Conservation (phyloP, 1,140 invertebrate genomes). For the Cyclargus thomasi region DNA sequence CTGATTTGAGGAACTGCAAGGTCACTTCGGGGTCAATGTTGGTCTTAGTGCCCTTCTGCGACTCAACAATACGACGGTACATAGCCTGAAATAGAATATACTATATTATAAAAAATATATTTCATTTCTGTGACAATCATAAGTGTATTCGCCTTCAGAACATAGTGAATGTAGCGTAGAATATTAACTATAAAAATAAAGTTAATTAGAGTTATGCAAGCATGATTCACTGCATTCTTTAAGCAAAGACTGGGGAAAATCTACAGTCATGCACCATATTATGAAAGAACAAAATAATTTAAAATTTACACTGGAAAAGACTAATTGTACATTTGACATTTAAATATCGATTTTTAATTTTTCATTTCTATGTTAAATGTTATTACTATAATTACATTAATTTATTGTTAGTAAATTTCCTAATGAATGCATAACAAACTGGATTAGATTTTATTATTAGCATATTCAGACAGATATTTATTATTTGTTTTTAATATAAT, state of each 20-base stretch:
- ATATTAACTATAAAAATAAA: no score
- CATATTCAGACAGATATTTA: no score
- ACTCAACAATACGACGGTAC: conserved; percentile 86
- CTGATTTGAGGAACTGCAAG: conserved; percentile 90
- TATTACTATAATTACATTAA: not conserved
- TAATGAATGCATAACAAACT: not conserved
- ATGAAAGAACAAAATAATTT: not conserved
- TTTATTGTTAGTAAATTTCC: not conserved
- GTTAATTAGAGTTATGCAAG: no score
- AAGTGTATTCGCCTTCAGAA: not conserved
- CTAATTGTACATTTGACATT: not conserved
- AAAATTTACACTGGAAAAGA: not conserved
- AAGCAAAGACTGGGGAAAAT: not conserved
- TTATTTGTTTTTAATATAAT: no score
- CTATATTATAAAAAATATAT: not conserved
- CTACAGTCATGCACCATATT: conserved; percentile 8
- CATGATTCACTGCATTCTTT: not conserved
- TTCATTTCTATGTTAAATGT: not conserved
- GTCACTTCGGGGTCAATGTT: conserved; percentile 89
- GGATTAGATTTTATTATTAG: no score
- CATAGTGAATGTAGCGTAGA: no score
- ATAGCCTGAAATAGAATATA: conserved; percentile 80
- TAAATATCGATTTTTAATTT: not conserved
- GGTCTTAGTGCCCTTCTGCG: conserved; percentile 78
- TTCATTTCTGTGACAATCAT: no score